phyloP scores from a whole-genome alignment of 1,140 invertebrate species.

The Leptopilina boulardi region DNA sequence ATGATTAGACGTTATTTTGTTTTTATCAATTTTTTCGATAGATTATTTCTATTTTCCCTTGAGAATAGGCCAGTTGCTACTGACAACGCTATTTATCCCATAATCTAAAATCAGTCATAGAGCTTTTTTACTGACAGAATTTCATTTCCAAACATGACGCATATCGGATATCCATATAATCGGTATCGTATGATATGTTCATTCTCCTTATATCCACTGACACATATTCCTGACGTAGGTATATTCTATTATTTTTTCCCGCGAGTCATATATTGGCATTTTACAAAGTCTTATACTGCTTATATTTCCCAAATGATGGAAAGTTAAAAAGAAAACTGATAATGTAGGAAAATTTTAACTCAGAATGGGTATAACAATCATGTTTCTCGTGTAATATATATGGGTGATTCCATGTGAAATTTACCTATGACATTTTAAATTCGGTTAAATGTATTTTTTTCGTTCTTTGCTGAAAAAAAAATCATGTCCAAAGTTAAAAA shows the following conservation, averaged over 20 bases:
- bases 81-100: background rate
- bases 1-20: too few relatives aligned
- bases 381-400: background rate
- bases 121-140: conserved; percentile 6
- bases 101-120: background rate
- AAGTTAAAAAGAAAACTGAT: background rate
- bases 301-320: background rate
- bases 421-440: too few relatives aligned
- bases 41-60: background rate
- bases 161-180: background rate
- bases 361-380: background rate
- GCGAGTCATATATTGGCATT: background rate
- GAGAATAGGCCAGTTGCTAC: background rate
- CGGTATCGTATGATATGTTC: background rate
- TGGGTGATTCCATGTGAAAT: too few relatives aligned
- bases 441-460: too few relatives aligned
- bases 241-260: background rate
- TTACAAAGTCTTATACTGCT: too few relatives aligned
- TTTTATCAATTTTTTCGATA: background rate
- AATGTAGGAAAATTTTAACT: background rate
- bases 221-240: background rate
- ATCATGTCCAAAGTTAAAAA: too few relatives aligned
- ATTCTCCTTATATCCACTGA: background rate
- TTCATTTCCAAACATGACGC: background rate
- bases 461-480: too few relatives aligned